These are phyloP conservation scores for Simalia tracyae DNA, from an alignment of 2,797 vertebrate genomes.

Conservation along the genomic window DNA sequence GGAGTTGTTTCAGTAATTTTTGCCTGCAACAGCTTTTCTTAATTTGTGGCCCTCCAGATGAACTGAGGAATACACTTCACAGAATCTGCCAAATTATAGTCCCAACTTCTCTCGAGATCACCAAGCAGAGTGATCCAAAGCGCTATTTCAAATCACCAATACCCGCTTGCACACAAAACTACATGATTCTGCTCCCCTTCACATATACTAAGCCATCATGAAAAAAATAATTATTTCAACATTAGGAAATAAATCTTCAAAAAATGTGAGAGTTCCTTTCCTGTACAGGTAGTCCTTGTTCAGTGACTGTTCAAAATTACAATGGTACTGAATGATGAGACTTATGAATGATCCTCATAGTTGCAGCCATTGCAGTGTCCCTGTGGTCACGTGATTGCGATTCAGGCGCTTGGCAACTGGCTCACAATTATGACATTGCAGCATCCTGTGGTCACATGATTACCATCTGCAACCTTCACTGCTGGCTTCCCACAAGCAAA, in stretches of 20 bases:
- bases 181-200: background rate
- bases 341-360: background rate
- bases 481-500: background rate
- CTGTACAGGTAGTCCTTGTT: background rate
- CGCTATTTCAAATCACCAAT: background rate
- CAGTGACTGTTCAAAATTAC: background rate
- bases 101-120: background rate
- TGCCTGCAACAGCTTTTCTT: background rate
- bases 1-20: background rate
- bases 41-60: background rate
- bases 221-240: background rate
- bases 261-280: background rate
- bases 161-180: background rate
- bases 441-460: background rate
- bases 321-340: background rate
- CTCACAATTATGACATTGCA: background rate
- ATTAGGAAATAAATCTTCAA: background rate
- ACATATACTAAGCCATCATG: background rate
- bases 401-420: background rate
- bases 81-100: background rate
- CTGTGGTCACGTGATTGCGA: background rate
- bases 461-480: background rate
- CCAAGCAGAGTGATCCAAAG: background rate
- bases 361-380: background rate
- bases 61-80: background rate